Percentiles rank a stretch among this genome's conserved stretches.
These are phyloP conservation scores for Galeopterus variegatus DNA, from an alignment of 2,113 vertebrate species.

Conservation along the genomic window DNA sequence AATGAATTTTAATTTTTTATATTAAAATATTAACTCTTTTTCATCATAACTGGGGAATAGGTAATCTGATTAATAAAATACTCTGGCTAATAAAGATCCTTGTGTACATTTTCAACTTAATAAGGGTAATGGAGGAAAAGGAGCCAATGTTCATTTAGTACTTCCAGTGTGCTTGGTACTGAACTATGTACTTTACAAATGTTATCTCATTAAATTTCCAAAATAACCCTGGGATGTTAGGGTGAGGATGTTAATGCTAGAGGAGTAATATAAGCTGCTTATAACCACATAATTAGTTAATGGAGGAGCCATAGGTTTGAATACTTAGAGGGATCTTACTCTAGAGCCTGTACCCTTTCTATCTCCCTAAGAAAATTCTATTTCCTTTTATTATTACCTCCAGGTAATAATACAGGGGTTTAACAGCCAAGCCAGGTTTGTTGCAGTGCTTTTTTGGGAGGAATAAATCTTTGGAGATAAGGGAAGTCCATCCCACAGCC, in stretches of 20 bases:
- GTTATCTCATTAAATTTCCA: neutral
- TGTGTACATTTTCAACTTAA: neutral
- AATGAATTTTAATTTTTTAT: slow-evolving; percentile 9
- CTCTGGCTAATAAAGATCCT: neutral
- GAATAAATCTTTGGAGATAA: neutral
- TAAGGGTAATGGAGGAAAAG: neutral
- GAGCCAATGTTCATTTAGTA: neutral
- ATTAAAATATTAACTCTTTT: neutral
- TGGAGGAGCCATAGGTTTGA: neutral
- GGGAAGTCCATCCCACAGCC: neutral
- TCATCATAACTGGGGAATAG: neutral
- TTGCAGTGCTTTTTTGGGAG: neutral
- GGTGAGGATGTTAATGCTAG: neutral
- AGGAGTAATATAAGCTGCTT: neutral
- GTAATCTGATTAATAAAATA: neutral
- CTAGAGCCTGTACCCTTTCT: neutral
- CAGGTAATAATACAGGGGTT: neutral
- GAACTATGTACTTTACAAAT: neutral
- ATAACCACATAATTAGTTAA: neutral
- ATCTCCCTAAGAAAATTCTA: neutral
- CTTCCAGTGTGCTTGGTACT: neutral
- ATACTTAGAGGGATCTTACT: neutral
- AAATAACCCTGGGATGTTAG: neutral
- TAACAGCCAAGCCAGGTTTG: neutral
- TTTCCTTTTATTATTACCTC: no score